Conservation (phyloP, 1,140 invertebrate species). For the Oryzaephilus surinamensis region DNA sequence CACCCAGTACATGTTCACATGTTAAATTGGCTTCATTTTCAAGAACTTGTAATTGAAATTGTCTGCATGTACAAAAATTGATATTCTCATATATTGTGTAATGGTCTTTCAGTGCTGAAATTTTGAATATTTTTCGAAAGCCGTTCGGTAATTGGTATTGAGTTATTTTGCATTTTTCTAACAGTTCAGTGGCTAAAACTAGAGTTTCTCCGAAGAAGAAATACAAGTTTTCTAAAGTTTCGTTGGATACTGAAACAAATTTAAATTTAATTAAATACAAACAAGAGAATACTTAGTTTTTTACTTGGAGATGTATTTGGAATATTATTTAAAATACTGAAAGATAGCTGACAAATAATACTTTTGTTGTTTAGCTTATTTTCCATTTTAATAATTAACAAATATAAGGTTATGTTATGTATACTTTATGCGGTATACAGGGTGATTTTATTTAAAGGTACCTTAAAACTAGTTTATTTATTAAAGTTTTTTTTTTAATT, state of each 20-base stretch:
- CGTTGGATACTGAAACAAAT: conserved; percentile 36
- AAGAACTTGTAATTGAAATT: conserved; percentile 48
- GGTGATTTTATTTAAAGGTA: too few species aligned
- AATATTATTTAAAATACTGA: too few species aligned
- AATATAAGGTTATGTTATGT: too few species aligned
- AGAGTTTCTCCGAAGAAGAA: conserved; percentile 45
- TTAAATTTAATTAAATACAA: too few species aligned
- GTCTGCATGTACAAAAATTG: conserved; percentile 51
- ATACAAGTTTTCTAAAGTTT: conserved; percentile 42
- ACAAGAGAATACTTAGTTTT: too few species aligned
- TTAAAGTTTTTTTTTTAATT: too few species aligned
- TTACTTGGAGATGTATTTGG: too few species aligned
- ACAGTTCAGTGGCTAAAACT: conserved; percentile 46
- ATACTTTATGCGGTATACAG: too few species aligned
- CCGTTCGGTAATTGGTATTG: conserved; percentile 34
- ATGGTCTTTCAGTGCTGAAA: conserved; percentile 44
- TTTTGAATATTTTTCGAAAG: conserved; percentile 40
- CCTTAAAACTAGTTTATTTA: too few species aligned
- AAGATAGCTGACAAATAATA: too few species aligned
- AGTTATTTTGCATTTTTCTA: conserved; percentile 43
- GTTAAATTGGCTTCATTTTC: conserved; percentile 40
- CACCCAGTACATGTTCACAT: conserved; percentile 56
- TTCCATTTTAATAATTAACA: too few species aligned
- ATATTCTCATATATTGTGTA: conserved; percentile 49
- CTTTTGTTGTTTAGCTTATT: too few species aligned